phyloP scores from a whole-genome alignment of 2,113 vertebrate species.

The Balaenoptera acutorostrata region DNA sequence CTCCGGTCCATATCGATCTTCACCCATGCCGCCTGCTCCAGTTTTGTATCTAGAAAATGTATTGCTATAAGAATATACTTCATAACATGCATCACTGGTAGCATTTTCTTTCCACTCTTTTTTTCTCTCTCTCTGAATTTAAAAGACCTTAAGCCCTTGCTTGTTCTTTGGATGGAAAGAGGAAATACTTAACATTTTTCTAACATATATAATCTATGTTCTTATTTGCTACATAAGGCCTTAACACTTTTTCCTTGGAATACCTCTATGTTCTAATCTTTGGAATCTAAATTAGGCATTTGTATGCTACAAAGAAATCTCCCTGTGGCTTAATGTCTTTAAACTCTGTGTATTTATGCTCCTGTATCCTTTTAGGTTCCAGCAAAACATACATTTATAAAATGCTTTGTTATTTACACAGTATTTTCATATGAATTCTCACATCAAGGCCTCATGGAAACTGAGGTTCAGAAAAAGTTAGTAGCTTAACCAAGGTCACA shows the following conservation, averaged over 20 bases:
- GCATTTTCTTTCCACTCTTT: not conserved
- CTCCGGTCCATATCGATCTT: not conserved
- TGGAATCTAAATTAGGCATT: not conserved
- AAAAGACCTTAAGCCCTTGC: not conserved
- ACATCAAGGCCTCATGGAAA: not conserved
- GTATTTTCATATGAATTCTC: slow-evolving; percentile 12
- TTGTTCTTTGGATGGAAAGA: not conserved
- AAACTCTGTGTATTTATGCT: not conserved
- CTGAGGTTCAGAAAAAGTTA: not conserved
- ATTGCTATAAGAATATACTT: not conserved
- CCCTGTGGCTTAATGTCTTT: slow-evolving; percentile 37
- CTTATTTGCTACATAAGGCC: slow-evolving; percentile 15
- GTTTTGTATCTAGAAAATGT: not conserved
- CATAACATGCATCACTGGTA: not conserved
- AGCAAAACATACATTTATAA: slow-evolving; percentile 18
- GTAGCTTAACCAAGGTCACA: not conserved
- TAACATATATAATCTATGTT: not conserved
- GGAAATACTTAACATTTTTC: not conserved
- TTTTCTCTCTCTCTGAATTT: not conserved
- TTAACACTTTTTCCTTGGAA: slow-evolving; percentile 2
- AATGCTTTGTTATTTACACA: not conserved
- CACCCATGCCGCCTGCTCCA: not conserved
- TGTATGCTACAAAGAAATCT: not conserved
- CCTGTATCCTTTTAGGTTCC: not conserved
- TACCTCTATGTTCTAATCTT: not conserved